A percentile compares a stretch with the other conserved stretches of the same genome.
Conservation (phyloP, 1,140 invertebrate species). For the Elymnias hypermnestra region DNA sequence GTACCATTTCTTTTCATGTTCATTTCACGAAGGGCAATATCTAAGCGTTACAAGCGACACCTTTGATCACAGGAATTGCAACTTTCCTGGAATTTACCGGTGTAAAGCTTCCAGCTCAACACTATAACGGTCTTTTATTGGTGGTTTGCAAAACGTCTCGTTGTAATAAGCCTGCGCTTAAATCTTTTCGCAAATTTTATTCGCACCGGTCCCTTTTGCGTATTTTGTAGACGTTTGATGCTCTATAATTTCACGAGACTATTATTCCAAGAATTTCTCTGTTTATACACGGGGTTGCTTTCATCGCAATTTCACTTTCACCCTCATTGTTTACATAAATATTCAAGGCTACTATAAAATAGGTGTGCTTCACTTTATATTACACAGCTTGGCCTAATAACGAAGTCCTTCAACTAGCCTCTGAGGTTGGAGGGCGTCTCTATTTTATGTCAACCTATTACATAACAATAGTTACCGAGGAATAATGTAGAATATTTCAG, state of each 20-base stretch:
- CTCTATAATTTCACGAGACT: constrained; percentile 16
- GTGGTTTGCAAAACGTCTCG: constrained; percentile 27
- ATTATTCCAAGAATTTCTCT: constrained; percentile 10
- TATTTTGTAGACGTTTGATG: constrained; percentile 19
- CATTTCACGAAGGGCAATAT: constrained; percentile 5
- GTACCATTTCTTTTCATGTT: constrained; percentile 1
- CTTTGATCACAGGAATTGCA: constrained; percentile 31
- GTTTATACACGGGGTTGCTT: not conserved
- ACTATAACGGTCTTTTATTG: constrained; percentile 33
- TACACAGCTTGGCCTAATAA: too few species aligned
- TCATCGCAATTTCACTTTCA: not conserved
- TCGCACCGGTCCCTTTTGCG: constrained; percentile 16
- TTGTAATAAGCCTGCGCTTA: constrained; percentile 29
- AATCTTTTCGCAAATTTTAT: constrained; percentile 32
- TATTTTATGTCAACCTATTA: too few species aligned
- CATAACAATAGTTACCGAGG: too few species aligned
- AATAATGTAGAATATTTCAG: too few species aligned
- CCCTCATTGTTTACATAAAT: not conserved
- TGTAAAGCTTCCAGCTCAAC: constrained; percentile 23
- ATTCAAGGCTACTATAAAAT: not conserved
- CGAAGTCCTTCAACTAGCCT: too few species aligned
- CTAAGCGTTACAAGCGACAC: constrained; percentile 15
- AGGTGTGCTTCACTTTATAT: too few species aligned
- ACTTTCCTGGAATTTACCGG: constrained; percentile 35
- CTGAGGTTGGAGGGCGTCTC: too few species aligned